Conservation (phyloP, 2,797 vertebrate genomes). For the Momotus momota region DNA sequence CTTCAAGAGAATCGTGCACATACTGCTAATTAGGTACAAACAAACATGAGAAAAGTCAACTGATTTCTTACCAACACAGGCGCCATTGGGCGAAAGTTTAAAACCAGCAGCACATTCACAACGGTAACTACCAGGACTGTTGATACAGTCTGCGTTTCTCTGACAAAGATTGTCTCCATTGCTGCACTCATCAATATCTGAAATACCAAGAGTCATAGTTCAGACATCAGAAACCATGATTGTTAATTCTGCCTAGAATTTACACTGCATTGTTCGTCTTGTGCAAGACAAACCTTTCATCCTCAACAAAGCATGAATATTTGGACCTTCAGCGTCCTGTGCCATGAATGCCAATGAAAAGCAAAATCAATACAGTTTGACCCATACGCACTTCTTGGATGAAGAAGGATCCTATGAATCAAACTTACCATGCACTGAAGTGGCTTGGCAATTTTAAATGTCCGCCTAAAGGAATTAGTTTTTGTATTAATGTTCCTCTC, state of each 20-base stretch:
- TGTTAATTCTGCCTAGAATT: not conserved
- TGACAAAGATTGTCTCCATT: slow-evolving; percentile 85
- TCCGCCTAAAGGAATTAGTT: not conserved
- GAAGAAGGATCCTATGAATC: not conserved
- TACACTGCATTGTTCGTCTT: not conserved
- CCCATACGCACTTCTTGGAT: not conserved
- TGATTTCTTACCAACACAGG: slow-evolving; percentile 82
- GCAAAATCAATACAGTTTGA: not conserved
- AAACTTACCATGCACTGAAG: not conserved
- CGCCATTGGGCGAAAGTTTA: slow-evolving; percentile 84
- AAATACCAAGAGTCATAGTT: slow-evolving; percentile 16
- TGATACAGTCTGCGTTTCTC: slow-evolving; percentile 87
- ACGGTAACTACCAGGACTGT: slow-evolving; percentile 87
- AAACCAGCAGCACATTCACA: slow-evolving; percentile 86
- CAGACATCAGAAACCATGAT: not conserved
- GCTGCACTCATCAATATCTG: slow-evolving; percentile 88
- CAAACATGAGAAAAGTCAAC: not conserved
- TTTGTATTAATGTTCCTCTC: not conserved
- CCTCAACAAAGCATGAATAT: not conserved
- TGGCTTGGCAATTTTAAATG: not conserved
- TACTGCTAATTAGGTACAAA: not conserved
- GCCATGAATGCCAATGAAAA: not conserved
- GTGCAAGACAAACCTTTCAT: not conserved
- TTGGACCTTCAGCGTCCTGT: not conserved
- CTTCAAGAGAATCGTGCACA: not conserved